Evolutionary conservation across 1,140 invertebrate species (phyloP), one percentile per base, ranked within the genome.

Genomic region (Arion vulgaris): DNA sequence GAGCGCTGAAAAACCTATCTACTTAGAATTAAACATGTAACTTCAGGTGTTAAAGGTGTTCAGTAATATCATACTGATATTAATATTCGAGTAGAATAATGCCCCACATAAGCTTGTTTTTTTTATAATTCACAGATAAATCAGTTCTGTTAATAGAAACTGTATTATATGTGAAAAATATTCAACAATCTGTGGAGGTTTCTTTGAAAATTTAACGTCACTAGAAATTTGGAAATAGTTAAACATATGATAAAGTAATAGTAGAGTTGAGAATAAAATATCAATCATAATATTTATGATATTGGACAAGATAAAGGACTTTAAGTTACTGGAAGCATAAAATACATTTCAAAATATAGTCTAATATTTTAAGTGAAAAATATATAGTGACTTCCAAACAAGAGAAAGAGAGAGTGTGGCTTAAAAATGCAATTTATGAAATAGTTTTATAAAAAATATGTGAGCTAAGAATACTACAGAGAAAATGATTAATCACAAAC

Each of bases 381-480:
- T 15, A 57, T 57, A 57, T 17, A 66, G 9, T 23, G 57, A 62
- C 57, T 62, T n/a, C n/a, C 57, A 62, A n/a, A 62, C 26, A 62
- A n/a, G 15, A 32, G n/a, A 17, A 66, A 28, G 28, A 28, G 2
- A 32, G 2, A 32, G 62, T 66, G 62, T 32, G 28, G 32, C 32
- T 66, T 66, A 9, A 66, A 66, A 57, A 66, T 28, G 62, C 28
- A 28, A 7, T 66, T 66, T 66, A 66, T 32, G 62, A 66, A 66
- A 66, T 66, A 32, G 62, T 32, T 66, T 66, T 66, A 66, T 66
- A n/a, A 66, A 66, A n/a, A 66, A 66, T 66, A 32, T 66, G 62
- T 23, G 19, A 66, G 62, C 28, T 32, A 57, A 66, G 1, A 66
- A 66, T 66, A 32, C 17, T 66, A 66, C 62, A 66, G 11, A 66